These are phyloP conservation scores for Temnothorax curvispinosus DNA, from an alignment of 1,140 invertebrate species.

Conservation along the genomic window DNA sequence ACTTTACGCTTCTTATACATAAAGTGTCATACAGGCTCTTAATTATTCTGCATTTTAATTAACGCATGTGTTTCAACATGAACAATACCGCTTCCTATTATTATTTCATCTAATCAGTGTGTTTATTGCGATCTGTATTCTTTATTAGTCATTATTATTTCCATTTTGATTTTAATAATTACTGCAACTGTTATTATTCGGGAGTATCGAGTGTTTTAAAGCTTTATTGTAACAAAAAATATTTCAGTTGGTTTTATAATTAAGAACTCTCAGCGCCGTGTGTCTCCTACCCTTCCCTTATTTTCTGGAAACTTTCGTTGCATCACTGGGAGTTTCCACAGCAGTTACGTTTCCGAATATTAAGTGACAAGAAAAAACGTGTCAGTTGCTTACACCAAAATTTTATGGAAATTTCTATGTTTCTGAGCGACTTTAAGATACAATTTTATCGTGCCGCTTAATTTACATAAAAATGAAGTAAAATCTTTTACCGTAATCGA, in stretches of 20 bases:
- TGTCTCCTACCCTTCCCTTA: not conserved
- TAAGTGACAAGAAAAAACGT: not conserved
- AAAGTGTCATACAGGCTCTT: not conserved
- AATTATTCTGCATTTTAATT: conserved; percentile 4
- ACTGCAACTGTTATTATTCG: not conserved
- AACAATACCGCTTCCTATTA: not conserved
- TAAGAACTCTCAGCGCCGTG: not conserved
- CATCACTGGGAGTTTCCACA: not conserved
- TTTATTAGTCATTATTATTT: not conserved
- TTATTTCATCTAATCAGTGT: not conserved
- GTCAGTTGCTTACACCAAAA: not conserved
- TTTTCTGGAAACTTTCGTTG: conserved; percentile 8
- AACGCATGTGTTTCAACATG: not conserved
- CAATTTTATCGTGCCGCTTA: not conserved
- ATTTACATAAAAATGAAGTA: not conserved
- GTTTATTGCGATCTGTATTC: not conserved
- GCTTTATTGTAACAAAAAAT: not conserved
- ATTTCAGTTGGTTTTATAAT: not conserved
- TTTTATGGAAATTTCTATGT: not conserved
- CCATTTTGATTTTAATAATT: not conserved
- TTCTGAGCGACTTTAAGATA: not conserved
- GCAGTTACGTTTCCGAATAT: not conserved
- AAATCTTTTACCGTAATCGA: not conserved
- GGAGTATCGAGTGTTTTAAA: not conserved
- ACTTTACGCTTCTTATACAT: not conserved